Evolutionary conservation across 2,797 vertebrate species (phyloP), one percentile per base, ranked within the genome.

Genomic region (Paedocypris micromegethes): DNA sequence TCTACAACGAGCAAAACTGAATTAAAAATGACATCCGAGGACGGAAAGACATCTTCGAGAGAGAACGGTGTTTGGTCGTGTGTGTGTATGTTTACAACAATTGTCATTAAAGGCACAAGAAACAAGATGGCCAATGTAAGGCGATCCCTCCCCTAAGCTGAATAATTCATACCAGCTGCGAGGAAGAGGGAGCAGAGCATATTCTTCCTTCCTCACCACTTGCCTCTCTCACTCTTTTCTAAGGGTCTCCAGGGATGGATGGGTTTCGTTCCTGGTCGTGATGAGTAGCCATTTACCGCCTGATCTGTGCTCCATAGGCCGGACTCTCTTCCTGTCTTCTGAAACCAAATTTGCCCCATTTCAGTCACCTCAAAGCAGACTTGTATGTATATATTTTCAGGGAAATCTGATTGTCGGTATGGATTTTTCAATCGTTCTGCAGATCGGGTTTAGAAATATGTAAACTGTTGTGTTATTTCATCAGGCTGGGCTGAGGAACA

Each of bases 331-430:
- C 89, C 91, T 92, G 90, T 90, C 90, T 92, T 86, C 83, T 85
- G 78, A 91, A 90, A 92, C 85, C 81, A 87, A 89, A 91, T 94
- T 93, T 92, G 84, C 89, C 90, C 91, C 88, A 87, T 92, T 92
- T 92, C 88, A 92, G 90, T 84, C 92, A 92, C 92, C 91, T 94
- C 87, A 87, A 82, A 90, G 86, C 81, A 91, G 88, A 90, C 88
- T 88, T 92, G 89, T 93, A 87, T 93, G 87, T 92, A 90, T 93
- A 91, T 93, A 91, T 91, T 94, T 93, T 90, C 91, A 90, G 79
- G 86, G 82, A 91, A 93, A 94, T 93, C 87, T 84, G 88, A 93
- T 94, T 93, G 86, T 79, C 84, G 73, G 47, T 91, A 94, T 93
- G 78, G 92, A 93, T 93, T 94, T 93, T 91, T 90, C 91, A 92